These are phyloP conservation scores for Coelogynopora nodosa DNA, from an alignment of 2,888 invertebrate species.

Conservation along the genomic window DNA sequence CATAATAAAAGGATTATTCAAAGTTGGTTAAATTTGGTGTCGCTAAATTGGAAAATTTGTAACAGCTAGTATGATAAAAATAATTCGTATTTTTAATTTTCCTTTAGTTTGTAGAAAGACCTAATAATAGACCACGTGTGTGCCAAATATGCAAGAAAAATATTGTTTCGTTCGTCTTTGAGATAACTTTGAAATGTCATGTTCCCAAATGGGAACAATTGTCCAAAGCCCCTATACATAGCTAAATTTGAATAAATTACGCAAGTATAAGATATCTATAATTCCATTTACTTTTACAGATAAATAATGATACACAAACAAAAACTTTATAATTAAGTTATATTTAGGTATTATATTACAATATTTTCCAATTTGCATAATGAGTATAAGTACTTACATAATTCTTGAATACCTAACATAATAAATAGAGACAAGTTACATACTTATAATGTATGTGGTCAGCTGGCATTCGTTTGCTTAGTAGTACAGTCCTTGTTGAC, in stretches of 20 bases:
- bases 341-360: too few species aligned
- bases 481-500: too few species aligned
- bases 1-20: conserved; percentile 31
- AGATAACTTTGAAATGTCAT: not conserved
- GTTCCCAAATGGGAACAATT: not conserved
- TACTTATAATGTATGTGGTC: too few species aligned
- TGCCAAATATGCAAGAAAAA: conserved; percentile 31
- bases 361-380: too few species aligned
- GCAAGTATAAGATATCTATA: not conserved
- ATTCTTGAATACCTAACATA: too few species aligned
- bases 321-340: not conserved
- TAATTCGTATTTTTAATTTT: conserved; percentile 31
- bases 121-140: conserved; percentile 31
- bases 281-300: not conserved
- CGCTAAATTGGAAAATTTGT: conserved; percentile 18
- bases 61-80: conserved; percentile 27
- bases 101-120: conserved; percentile 31
- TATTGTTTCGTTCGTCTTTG: conserved; percentile 25
- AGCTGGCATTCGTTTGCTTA: too few species aligned
- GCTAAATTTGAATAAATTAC: not conserved
- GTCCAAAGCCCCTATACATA: not conserved
- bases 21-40: conserved; percentile 31
- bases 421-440: too few species aligned
- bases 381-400: too few species aligned
- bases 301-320: not conserved